Conservation (phyloP, 2,113 vertebrate species). For the Notarius lentiginosus region DNA sequence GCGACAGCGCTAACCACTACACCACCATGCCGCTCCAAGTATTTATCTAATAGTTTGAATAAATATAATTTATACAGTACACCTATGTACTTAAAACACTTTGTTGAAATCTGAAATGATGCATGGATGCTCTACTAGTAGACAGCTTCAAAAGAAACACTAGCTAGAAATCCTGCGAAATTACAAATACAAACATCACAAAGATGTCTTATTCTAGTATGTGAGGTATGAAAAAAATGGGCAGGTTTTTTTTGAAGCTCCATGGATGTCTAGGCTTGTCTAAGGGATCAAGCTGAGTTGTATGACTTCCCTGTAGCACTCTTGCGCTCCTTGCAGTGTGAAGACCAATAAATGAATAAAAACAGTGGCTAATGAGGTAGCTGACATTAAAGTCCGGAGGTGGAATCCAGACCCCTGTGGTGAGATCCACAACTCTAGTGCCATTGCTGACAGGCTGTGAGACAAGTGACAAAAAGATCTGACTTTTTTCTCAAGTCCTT, state of each 20-base stretch:
- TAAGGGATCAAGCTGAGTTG: conserved; percentile 3
- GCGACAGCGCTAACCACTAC: too few species aligned
- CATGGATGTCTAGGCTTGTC: not conserved
- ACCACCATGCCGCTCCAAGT: too few species aligned
- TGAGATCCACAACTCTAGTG: conserved; percentile 54
- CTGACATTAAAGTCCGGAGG: conserved; percentile 71
- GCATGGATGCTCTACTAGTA: not conserved
- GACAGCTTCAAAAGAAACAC: not conserved
- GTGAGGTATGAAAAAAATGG: not conserved
- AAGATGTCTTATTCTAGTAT: not conserved
- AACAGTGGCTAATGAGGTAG: conserved; percentile 72
- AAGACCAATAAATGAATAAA: conserved; percentile 49
- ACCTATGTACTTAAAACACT: not conserved
- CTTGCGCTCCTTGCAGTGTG: conserved; percentile 30
- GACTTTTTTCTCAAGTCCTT: conserved; percentile 2
- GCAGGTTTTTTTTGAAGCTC: not conserved
- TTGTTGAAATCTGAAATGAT: not conserved
- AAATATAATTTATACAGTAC: not conserved
- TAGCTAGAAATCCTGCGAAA: not conserved
- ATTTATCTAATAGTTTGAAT: not conserved
- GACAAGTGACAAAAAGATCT: not conserved
- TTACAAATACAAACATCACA: not conserved
- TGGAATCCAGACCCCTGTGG: conserved; percentile 62
- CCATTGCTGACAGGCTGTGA: not conserved
- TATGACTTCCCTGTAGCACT: not conserved